Evolutionary conservation across 2,888 invertebrate species (phyloP).

Genomic region (Beris morrisii): DNA sequence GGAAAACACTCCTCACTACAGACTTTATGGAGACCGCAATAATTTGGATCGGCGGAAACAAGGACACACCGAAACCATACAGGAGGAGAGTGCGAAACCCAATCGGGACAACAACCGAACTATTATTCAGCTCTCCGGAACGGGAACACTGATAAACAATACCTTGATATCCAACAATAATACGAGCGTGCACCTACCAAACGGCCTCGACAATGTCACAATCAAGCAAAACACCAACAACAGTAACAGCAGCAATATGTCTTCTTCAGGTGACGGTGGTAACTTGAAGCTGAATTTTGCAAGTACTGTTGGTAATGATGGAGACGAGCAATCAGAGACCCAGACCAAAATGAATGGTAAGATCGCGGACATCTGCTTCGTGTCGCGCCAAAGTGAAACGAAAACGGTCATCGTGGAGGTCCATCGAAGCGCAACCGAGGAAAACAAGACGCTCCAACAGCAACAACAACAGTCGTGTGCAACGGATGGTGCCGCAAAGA

Average conservation of each 20-base stretch:
- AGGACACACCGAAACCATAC: slow-evolving; percentile 42
- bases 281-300: slow-evolving; percentile 11
- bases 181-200: slow-evolving; percentile 35
- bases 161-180: slow-evolving; percentile 51
- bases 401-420: slow-evolving; percentile 78
- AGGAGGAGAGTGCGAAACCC: slow-evolving; percentile 58
- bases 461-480: slow-evolving; percentile 34
- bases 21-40: slow-evolving; percentile 5
- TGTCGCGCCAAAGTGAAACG: slow-evolving; percentile 57
- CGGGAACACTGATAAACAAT: slow-evolving; percentile 71
- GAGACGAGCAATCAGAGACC: neutral
- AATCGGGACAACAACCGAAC: slow-evolving; percentile 63
- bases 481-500: slow-evolving; percentile 5
- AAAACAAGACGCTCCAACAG: slow-evolving; percentile 22
- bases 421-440: slow-evolving; percentile 59
- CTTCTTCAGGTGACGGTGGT: slow-evolving; percentile 1
- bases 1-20: slow-evolving; percentile 52
- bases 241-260: slow-evolving; percentile 3
- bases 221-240: slow-evolving; percentile 26
- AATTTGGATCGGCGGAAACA: slow-evolving; percentile 48
- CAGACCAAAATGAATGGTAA: slow-evolving; percentile 41
- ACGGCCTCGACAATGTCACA: slow-evolving; percentile 33
- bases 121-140: slow-evolving; percentile 72
- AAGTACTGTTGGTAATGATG: neutral
- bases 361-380: slow-evolving; percentile 55